Conservation (phyloP, 1,140 invertebrate species). For the Sarcophaga bullata region DNA sequence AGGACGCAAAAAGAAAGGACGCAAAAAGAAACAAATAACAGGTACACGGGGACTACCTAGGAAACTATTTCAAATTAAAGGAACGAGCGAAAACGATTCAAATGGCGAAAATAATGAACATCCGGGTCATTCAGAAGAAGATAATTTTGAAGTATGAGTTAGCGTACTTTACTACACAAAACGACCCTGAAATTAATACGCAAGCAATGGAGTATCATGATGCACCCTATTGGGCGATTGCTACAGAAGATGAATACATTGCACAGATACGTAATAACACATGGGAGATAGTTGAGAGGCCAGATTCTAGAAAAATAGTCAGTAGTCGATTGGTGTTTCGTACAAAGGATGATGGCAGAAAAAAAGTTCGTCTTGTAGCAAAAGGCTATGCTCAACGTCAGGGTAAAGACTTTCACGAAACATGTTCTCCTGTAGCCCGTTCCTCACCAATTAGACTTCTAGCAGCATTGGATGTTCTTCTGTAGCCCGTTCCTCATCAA, state of each 20-base stretch:
- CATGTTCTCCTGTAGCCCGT: no score
- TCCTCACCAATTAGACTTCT: no score
- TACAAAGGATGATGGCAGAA: constrained; percentile 51
- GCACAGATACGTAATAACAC: no score
- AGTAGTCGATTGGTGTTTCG: constrained; percentile 57
- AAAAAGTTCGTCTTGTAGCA: constrained; percentile 66
- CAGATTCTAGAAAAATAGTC: constrained; percentile 48
- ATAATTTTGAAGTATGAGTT: not conserved
- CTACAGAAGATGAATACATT: constrained; percentile 56
- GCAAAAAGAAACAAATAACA: no score
- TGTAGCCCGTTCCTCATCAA: no score
- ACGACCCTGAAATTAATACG: not conserved
- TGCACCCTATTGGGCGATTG: constrained; percentile 47
- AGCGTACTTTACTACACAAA: not conserved
- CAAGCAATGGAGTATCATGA: constrained; percentile 12
- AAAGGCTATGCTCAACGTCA: constrained; percentile 63
- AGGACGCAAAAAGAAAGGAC: not conserved
- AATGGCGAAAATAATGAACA: not conserved
- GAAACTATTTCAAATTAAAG: no score
- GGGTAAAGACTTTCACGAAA: no score
- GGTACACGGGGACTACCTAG: no score
- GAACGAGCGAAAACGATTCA: not conserved
- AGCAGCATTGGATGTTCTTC: no score
- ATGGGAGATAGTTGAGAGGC: no score
- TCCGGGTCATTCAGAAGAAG: not conserved